These are phyloP conservation scores for Plecotus auritus DNA, from an alignment of 2,113 vertebrate species.

Conservation along the genomic window DNA sequence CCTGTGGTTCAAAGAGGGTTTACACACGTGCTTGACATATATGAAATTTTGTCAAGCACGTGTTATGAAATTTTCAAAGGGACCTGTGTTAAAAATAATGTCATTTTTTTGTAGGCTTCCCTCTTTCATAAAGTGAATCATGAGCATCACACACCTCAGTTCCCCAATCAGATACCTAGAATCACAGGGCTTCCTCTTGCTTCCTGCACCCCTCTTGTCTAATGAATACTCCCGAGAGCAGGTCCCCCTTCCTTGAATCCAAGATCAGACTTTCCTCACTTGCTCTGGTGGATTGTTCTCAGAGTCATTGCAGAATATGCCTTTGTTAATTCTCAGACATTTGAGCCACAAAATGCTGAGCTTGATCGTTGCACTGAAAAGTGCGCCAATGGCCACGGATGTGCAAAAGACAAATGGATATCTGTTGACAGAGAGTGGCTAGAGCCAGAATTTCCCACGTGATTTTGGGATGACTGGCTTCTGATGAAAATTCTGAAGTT, in stretches of 20 bases:
- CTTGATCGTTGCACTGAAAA: background rate
- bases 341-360: background rate
- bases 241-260: background rate
- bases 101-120: background rate
- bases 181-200: background rate
- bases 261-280: accelerated
- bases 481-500: background rate
- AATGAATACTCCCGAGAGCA: background rate
- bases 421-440: background rate
- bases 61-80: background rate
- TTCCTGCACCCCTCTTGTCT: background rate
- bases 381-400: accelerated
- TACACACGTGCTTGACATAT: accelerated
- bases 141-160: background rate
- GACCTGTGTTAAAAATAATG: background rate
- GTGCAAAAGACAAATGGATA: background rate
- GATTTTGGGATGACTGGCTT: background rate
- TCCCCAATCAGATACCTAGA: accelerated
- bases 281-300: accelerated
- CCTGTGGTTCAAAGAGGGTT: accelerated
- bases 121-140: background rate
- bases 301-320: background rate
- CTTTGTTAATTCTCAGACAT: background rate
- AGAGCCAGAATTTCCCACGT: background rate
- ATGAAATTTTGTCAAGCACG: no score